Percentiles rank a stretch among this genome's conserved stretches.
phyloP scores from a whole-genome alignment of 2,797 vertebrate species.

The Gila robusta region DNA sequence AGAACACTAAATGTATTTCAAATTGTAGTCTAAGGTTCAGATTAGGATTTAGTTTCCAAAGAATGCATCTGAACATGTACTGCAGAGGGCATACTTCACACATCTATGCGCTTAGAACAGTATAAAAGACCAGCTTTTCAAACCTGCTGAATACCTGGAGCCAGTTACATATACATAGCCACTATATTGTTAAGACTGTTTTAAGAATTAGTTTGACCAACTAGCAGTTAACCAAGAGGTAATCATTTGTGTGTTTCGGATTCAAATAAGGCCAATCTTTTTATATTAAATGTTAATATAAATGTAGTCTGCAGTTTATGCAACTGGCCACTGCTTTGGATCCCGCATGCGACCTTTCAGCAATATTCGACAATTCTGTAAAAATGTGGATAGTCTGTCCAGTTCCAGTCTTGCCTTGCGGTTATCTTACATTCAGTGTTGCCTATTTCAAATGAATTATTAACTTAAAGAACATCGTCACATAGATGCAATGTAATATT shows the following conservation, averaged over 20 bases:
- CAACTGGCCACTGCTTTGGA: not conserved
- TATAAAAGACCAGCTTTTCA: not conserved
- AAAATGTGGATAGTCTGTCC: not conserved
- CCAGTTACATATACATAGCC: not conserved
- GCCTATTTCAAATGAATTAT: not conserved
- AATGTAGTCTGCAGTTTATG: not conserved
- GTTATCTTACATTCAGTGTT: not conserved
- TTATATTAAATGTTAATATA: not conserved
- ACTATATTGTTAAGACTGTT: not conserved
- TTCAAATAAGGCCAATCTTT: not conserved
- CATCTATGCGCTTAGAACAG: not conserved
- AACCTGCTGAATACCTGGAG: not conserved
- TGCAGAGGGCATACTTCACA: constrained; percentile 55
- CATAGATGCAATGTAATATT: not conserved
- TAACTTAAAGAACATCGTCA: not conserved
- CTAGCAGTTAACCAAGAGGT: not conserved
- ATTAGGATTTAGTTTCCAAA: not conserved
- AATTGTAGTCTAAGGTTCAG: not conserved
- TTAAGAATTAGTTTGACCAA: not conserved
- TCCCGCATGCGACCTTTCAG: not conserved
- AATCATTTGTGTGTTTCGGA: not conserved
- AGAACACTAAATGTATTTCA: not conserved
- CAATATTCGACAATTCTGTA: not conserved
- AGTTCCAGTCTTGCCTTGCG: not conserved
- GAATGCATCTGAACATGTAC: not conserved